Base-by-base conservation (phyloP, 2,113 vertebrate genomes). In the Actinemys pallida region DNA sequence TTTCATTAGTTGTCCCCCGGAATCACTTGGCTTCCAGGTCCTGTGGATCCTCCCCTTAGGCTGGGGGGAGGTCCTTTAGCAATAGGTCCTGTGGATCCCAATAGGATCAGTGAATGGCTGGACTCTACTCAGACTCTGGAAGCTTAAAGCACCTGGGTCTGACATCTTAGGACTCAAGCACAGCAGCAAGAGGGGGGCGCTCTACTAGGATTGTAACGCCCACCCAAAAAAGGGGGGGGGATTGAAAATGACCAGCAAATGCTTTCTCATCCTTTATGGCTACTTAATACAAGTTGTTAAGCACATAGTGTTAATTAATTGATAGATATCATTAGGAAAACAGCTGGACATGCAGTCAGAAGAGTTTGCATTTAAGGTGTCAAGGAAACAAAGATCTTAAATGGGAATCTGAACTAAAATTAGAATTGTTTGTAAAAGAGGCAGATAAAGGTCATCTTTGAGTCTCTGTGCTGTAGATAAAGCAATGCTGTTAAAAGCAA, bases 161-260 rank as follows among this genome's bases (percentile, higher is more conserved):
- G 35, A n/a, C 31, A 20, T 69, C 62, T 69, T n/a, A 8, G 62
- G 35, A 69, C 62, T 35, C 62, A 69, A n/a, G 7, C 11, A 69
- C 62, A n/a, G 62, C 62, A 69, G 6, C 35, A 35, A 69, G 35
- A 69, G 17, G 17, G 8, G 31, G 35, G 17, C 17, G 1, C 62
- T n/a, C 17, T 19, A 35, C 31, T 69, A 17, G 17, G 62, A 10
- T 69, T 69, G 62, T 19, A 19, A 69, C 4, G 4, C 62, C 35
- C 8, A 3, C 62, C 62, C 62, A 69, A 69, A 69, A 35, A 65
- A 14, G 50, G 50, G 50, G 14, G 50, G 50, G 50, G 50, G 14
- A 94, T 95, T 96, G 94, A 90, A 95, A 92, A 96, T 93, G 92
- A 95, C 94, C 94, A 35, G 84, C 92, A 83, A 89, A 54, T 84